phyloP scores from a whole-genome alignment of 2,888 invertebrate genomes.

The Aphodius granarius region DNA sequence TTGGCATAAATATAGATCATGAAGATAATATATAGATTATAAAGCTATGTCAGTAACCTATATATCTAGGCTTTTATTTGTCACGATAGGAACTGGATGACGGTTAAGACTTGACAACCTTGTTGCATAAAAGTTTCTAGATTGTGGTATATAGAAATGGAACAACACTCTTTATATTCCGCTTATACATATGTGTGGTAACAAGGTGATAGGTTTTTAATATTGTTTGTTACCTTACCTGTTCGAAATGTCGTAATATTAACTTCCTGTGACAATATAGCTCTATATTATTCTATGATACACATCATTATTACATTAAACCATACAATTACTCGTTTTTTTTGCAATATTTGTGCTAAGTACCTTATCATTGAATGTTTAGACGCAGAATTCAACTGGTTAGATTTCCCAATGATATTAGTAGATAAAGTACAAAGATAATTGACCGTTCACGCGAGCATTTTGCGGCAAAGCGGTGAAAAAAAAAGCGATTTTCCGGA shows the following conservation, averaged over 20 bases:
- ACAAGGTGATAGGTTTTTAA: not conserved
- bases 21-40: no score
- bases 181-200: not conserved
- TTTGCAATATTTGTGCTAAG: not conserved
- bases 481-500: no score
- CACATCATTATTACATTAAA: no score
- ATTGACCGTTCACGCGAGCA: no score
- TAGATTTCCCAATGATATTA: not conserved
- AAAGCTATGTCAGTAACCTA: no score
- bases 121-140: not conserved
- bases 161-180: not conserved
- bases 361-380: not conserved
- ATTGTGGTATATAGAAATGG: not conserved
- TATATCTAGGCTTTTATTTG: no score
- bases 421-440: no score
- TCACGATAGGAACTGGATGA: no score
- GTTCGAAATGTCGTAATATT: not conserved
- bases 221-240: not conserved
- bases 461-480: no score
- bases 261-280: not conserved
- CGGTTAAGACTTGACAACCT: not conserved
- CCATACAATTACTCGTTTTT: no score
- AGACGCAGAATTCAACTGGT: not conserved
- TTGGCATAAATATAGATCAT: no score
- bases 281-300: not conserved